Conservation (phyloP, 2,797 vertebrate species). For the Megaceryle alcyon region DNA sequence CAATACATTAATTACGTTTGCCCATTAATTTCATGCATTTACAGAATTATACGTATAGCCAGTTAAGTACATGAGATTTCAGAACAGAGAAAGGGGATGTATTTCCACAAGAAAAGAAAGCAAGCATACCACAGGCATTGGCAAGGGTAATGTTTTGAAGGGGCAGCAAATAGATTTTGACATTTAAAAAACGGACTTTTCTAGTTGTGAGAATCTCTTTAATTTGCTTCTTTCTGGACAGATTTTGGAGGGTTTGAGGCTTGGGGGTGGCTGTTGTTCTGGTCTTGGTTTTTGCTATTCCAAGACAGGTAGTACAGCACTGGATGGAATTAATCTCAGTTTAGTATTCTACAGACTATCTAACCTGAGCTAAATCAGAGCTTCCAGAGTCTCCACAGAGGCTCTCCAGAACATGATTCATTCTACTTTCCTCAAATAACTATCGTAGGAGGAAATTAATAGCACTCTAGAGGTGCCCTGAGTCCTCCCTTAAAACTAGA, state of each 20-base stretch:
- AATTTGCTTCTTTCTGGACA: background rate
- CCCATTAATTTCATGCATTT: background rate
- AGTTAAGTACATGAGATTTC: background rate
- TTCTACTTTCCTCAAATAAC: slow-evolving; percentile 5
- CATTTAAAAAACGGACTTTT: background rate
- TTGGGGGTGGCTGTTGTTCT: background rate
- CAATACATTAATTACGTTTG: background rate
- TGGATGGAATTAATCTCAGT: background rate
- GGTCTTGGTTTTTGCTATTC: background rate
- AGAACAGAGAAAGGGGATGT: background rate
- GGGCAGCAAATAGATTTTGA: background rate
- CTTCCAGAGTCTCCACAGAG: background rate
- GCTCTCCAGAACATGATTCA: slow-evolving; percentile 7
- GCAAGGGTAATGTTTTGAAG: background rate
- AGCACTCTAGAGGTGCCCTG: background rate
- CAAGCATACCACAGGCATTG: background rate
- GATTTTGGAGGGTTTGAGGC: background rate
- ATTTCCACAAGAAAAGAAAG: background rate
- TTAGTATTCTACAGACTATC: background rate
- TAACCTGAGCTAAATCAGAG: slow-evolving; percentile 24
- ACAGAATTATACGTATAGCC: background rate
- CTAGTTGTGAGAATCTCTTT: background rate
- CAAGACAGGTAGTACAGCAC: background rate
- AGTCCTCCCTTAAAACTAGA: background rate
- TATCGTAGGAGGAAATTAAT: background rate